A percentile compares a stretch with the other conserved stretches of the same genome.
These are phyloP conservation scores for Nemapogon koenigi DNA, from an alignment of 2,888 invertebrate species.

Conservation along the genomic window DNA sequence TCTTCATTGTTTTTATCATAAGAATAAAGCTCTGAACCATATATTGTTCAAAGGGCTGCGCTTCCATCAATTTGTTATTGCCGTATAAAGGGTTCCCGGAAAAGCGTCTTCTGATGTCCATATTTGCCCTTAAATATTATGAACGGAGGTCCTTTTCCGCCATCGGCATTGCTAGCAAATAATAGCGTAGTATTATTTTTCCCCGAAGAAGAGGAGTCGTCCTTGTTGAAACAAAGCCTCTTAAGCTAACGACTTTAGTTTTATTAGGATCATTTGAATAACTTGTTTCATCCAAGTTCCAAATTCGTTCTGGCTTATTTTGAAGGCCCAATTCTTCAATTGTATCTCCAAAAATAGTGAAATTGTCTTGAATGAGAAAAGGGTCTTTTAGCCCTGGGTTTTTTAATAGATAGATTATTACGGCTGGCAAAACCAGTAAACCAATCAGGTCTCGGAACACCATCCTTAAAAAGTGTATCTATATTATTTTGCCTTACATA, in stretches of 20 bases:
- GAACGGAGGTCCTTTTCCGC: slow-evolving; percentile 10
- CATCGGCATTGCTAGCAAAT: slow-evolving; percentile 8
- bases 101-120: slow-evolving; percentile 7
- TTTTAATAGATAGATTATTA: no score
- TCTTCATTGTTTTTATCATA: slow-evolving; percentile 10
- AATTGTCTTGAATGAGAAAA: not conserved
- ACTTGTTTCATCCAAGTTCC: slow-evolving; percentile 1
- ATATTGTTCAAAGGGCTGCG: slow-evolving; percentile 8
- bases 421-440: no score
- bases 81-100: slow-evolving; percentile 18
- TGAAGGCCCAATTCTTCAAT: not conserved
- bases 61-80: slow-evolving; percentile 21
- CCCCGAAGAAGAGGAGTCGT: slow-evolving; percentile 12
- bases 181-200: slow-evolving; percentile 9
- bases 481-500: no score
- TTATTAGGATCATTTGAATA: slow-evolving; percentile 7
- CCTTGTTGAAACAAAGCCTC: slow-evolving; percentile 13
- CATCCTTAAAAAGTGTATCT: no score
- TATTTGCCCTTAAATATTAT: slow-evolving; percentile 8
- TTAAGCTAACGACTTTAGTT: slow-evolving; percentile 17
- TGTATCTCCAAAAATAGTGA: not conserved
- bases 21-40: slow-evolving; percentile 7
- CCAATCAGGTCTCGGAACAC: no score
- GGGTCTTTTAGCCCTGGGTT: slow-evolving; percentile 12
- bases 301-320: not conserved